These are phyloP conservation scores for Distichodus sexfasciatus DNA, from an alignment of 2,797 vertebrate genomes.

Conservation along the genomic window DNA sequence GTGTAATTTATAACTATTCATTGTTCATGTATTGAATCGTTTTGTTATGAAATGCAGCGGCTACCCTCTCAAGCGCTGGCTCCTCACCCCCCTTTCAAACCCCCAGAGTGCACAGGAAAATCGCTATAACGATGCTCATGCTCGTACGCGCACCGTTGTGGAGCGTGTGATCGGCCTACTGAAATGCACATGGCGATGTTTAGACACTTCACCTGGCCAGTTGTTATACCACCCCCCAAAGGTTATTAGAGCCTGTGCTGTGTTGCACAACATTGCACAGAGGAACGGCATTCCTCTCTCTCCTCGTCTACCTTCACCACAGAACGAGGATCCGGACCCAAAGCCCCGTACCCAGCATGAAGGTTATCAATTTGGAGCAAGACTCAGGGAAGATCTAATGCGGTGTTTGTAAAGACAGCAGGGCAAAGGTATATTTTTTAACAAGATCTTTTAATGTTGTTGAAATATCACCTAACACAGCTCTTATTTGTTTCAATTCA, in stretches of 20 bases:
- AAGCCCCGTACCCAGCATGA: constrained; percentile 3
- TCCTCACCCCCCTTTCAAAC: no score
- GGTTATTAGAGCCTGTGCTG: no score
- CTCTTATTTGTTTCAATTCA: no score
- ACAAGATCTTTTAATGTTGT: constrained; percentile 5
- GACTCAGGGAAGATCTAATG: constrained; percentile 1
- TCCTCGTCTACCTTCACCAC: background rate
- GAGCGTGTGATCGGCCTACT: constrained; percentile 12
- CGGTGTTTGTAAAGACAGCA: background rate
- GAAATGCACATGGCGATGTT: no score
- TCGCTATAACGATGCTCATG: background rate
- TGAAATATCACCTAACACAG: background rate
- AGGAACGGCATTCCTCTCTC: no score
- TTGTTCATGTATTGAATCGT: no score
- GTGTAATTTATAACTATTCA: no score
- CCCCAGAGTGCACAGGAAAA: constrained; percentile 11
- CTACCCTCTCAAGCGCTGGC: no score
- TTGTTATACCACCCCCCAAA: background rate
- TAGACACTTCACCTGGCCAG: no score
- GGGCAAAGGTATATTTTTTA: background rate
- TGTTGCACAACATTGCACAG: no score
- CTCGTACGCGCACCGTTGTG: background rate
- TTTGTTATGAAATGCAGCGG: no score
- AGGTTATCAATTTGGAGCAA: background rate
- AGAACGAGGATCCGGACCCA: background rate